Percentiles rank a stretch among this genome's conserved stretches.
phyloP scores from a whole-genome alignment of 2,888 invertebrate genomes.

The Orgyia antiqua region DNA sequence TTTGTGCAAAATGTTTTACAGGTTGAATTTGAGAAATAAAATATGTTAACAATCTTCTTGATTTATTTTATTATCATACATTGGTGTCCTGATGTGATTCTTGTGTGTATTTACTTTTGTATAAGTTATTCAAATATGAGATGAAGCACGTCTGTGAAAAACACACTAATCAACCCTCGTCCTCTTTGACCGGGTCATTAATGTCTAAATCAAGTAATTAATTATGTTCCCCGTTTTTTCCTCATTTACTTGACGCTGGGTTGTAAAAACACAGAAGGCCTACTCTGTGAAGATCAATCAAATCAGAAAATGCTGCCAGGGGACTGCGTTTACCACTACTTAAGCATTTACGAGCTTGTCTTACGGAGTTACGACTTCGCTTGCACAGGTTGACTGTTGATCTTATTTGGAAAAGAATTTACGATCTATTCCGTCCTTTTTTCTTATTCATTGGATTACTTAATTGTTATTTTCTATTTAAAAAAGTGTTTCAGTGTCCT shows the following conservation, averaged over 20 bases:
- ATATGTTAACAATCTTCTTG: too few species aligned
- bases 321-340: slow-evolving; percentile 54
- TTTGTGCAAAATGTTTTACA: slow-evolving; percentile 27
- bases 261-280: slow-evolving; percentile 62
- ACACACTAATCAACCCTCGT: slow-evolving; percentile 68
- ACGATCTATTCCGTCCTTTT: slow-evolving; percentile 28
- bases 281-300: slow-evolving; percentile 67
- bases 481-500: too few species aligned
- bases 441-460: slow-evolving; percentile 37
- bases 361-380: slow-evolving; percentile 49
- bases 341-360: slow-evolving; percentile 64
- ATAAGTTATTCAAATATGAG: slow-evolving; percentile 33
- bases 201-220: slow-evolving; percentile 77
- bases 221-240: slow-evolving; percentile 66
- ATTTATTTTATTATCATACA: too few species aligned
- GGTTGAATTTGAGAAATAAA: slow-evolving; percentile 16
- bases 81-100: too few species aligned
- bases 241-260: slow-evolving; percentile 61
- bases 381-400: slow-evolving; percentile 45
- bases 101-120: slow-evolving; percentile 2
- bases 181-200: slow-evolving; percentile 67
- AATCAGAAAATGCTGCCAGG: slow-evolving; percentile 56
- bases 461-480: slow-evolving; percentile 35
- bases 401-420: slow-evolving; percentile 41
- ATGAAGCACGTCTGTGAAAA: slow-evolving; percentile 43